phyloP scores from a whole-genome alignment of 1,140 invertebrate species.

The Trypoxylus dichotomus region DNA sequence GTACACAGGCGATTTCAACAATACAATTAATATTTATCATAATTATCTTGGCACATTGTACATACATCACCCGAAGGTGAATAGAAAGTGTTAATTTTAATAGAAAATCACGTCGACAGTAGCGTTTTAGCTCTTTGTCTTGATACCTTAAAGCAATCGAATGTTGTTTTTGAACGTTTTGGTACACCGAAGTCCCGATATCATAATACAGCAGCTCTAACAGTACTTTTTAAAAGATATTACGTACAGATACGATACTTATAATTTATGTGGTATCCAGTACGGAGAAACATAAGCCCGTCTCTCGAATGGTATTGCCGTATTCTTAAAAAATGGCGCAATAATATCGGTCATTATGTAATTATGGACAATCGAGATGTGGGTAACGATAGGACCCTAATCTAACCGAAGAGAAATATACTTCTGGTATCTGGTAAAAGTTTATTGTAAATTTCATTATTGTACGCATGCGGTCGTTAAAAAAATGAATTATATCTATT shows the following conservation, averaged over 20 bases:
- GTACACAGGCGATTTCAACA: neutral
- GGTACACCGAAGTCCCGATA: neutral
- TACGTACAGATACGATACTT: neutral
- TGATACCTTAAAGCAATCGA: neutral
- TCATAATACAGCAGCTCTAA: neutral
- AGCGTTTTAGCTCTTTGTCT: slow-evolving; percentile 14
- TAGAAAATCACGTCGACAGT: neutral
- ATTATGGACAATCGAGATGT: slow-evolving; percentile 5
- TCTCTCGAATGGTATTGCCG: neutral
- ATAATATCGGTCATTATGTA: slow-evolving; percentile 21
- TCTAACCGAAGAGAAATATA: neutral
- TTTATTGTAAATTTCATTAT: neutral
- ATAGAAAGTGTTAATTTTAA: slow-evolving; percentile 19
- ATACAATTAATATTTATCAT: slow-evolving; percentile 16
- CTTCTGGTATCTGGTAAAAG: neutral
- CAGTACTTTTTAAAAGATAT: slow-evolving; percentile 4
- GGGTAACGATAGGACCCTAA: neutral
- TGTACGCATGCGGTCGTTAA: neutral
- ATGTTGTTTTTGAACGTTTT: neutral
- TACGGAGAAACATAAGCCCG: neutral
- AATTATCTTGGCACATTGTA: neutral
- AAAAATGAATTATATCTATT: neutral
- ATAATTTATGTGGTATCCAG: slow-evolving; percentile 3
- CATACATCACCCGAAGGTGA: slow-evolving; percentile 17
- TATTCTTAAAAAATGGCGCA: neutral